These are phyloP conservation scores for Zaprionus africanus DNA, from an alignment of 1,140 invertebrate genomes.

Conservation along the genomic window DNA sequence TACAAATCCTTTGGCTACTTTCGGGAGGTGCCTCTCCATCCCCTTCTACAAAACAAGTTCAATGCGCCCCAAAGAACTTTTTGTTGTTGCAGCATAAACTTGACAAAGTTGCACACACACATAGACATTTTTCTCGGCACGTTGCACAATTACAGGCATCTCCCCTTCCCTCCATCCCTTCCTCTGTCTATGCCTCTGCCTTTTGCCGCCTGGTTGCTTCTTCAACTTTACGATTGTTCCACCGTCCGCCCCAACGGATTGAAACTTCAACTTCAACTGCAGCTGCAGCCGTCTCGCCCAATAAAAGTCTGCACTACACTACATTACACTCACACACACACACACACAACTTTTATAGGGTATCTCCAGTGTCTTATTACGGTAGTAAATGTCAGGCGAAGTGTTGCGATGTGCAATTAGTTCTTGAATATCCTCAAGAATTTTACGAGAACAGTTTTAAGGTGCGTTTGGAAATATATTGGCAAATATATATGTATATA, in stretches of 20 bases:
- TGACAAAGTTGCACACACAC: slow-evolving; percentile 42
- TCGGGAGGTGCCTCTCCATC: slow-evolving; percentile 2
- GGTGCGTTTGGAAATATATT: not conserved
- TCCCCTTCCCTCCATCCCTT: not conserved
- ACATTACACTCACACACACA: not conserved
- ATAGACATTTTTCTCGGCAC: not conserved
- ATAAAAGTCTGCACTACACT: slow-evolving; percentile 3
- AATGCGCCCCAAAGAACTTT: slow-evolving; percentile 30
- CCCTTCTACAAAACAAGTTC: slow-evolving; percentile 21
- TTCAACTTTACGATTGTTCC: slow-evolving; percentile 43
- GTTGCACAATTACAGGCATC: not conserved
- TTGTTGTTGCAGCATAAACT: slow-evolving; percentile 27
- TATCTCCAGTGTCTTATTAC: not conserved
- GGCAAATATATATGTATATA: too few species aligned
- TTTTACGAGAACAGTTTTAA: not conserved
- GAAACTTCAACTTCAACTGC: not conserved
- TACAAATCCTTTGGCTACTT: slow-evolving; percentile 28
- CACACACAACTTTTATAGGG: slow-evolving; percentile 1
- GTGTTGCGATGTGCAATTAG: not conserved
- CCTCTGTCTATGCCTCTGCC: not conserved
- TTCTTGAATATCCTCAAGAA: not conserved
- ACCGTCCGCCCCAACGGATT: slow-evolving; percentile 3
- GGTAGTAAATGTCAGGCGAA: not conserved
- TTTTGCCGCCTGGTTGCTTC: slow-evolving; percentile 11
- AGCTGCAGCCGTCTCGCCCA: slow-evolving; percentile 1